Evolutionary conservation across 2,888 invertebrate genomes (phyloP).

Genomic region (Drosophila pegasa): DNA sequence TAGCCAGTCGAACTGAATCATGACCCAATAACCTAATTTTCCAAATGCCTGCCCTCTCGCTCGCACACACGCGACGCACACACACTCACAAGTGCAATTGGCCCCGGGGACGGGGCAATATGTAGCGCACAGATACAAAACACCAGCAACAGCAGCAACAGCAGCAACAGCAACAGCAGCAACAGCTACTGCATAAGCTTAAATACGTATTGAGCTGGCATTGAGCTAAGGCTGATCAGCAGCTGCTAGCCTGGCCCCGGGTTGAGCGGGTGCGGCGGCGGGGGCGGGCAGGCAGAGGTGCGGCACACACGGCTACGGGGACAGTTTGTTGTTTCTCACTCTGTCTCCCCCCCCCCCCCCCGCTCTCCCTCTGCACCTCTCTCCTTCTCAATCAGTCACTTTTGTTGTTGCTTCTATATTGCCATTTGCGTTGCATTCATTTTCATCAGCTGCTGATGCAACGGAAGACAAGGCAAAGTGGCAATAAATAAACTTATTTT

Average conservation of each 20-base stretch:
- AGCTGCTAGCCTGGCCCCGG: conserved; percentile 9
- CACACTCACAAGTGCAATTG: conserved; percentile 66
- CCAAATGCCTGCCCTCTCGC: conserved; percentile 56
- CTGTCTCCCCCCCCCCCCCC: not conserved
- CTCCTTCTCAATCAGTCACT: not conserved
- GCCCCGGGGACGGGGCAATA: conserved; percentile 61
- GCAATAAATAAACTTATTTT: conserved; percentile 67
- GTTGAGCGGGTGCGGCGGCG: not conserved
- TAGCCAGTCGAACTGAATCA: conserved; percentile 81
- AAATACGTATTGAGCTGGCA: conserved; percentile 71
- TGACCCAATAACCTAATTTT: conserved; percentile 83
- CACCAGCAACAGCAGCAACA: conserved; percentile 36
- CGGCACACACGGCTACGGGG: conserved; percentile 24
- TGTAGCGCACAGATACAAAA: conserved; percentile 64
- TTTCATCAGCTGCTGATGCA: conserved; percentile 66
- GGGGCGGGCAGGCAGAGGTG: conserved; percentile 3
- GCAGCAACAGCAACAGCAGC: conserved; percentile 22
- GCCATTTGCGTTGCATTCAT: conserved; percentile 60
- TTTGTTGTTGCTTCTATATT: conserved; percentile 28
- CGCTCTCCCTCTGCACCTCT: not conserved
- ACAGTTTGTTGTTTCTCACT: conserved; percentile 3
- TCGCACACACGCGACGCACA: conserved; percentile 51
- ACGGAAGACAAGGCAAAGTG: conserved; percentile 63
- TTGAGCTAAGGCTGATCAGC: conserved; percentile 58
- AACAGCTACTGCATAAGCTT: conserved; percentile 44